phyloP scores from a whole-genome alignment of 2,113 vertebrate species.

The Myxocyprinus asiaticus region DNA sequence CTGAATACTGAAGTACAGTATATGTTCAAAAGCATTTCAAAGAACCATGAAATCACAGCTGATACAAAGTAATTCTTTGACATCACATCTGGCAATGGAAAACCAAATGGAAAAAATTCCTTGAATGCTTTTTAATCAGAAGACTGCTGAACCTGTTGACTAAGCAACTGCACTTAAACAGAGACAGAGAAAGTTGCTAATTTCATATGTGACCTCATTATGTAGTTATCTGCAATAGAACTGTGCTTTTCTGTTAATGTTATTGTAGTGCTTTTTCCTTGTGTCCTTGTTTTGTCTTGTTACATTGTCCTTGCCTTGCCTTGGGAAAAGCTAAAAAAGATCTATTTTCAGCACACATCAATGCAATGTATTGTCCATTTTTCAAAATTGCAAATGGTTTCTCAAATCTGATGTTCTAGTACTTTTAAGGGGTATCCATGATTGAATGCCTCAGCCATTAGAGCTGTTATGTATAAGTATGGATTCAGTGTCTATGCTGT shows the following conservation, averaged over 20 bases:
- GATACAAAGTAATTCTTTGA: slow-evolving; percentile 57
- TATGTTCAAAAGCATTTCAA: slow-evolving; percentile 36
- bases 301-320: not conserved
- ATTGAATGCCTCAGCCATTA: slow-evolving; percentile 6
- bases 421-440: slow-evolving; percentile 6
- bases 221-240: not conserved
- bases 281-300: not conserved
- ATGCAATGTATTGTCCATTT: slow-evolving; percentile 1
- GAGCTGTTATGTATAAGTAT: not conserved
- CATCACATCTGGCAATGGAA: slow-evolving; percentile 61
- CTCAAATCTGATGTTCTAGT: not conserved
- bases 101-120: slow-evolving; percentile 58
- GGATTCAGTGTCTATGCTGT: not conserved
- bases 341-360: not conserved
- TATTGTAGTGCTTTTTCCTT: not conserved
- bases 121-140: slow-evolving; percentile 62
- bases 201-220: not conserved
- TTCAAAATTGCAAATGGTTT: not conserved
- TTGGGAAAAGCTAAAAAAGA: not conserved
- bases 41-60: slow-evolving; percentile 52
- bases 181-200: not conserved
- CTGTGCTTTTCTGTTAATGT: not conserved
- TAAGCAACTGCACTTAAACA: not conserved
- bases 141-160: slow-evolving; percentile 50
- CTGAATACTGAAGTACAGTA: slow-evolving; percentile 1